Evolutionary conservation across 92 coral and sea anemone genomes (phyloP), one percentile per base, ranked within the genome.

Genomic region (Isaurus tuberculatus): DNA sequence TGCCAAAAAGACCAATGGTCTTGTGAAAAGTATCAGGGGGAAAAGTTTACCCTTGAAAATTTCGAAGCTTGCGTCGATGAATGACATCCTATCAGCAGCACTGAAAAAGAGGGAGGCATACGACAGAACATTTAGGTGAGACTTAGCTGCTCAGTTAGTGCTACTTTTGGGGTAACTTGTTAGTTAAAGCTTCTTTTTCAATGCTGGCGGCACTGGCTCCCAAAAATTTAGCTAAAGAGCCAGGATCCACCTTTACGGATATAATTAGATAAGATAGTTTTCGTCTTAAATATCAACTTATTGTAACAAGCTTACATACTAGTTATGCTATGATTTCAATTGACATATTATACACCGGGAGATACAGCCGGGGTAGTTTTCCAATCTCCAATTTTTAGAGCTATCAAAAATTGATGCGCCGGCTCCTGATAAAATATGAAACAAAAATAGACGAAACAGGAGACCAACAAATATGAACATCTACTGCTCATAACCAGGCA

Each of bases 1-100:
- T 68, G 73, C 73, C 73, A 68, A 68, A 68, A 68, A 34, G 73
- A 68, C 49, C 49, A 68, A 68, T 68, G 73, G 73, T 68, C 49
- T 68, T 68, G 51, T 68, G 73, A 68, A 68, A 68, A 68, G 48
- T 68, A 68, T 68, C 73, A 32, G 44, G 73, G 48, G 73, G 73
- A 68, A 68, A 68, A 68, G 73, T 68, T 68, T 68, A 36, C 73
- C 48, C 51, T 17, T 68, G 73, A 33, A 63, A 63, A 63, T 63
- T 63, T 63, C 68, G 68, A 63, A 63, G 68, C 68, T 25, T 15
- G 68, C 33, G 68, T 63, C 68, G 68, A 63, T 63, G 68, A 63
- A 25, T 63, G 68, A 63, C 68, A 53, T 53, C 63, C 63, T 63
- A 10, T 63, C 68, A 63, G 68, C 68, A 63, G 68, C 68, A 63